Conservation (phyloP, 2,888 invertebrate genomes). For the Hybos culiciformis region DNA sequence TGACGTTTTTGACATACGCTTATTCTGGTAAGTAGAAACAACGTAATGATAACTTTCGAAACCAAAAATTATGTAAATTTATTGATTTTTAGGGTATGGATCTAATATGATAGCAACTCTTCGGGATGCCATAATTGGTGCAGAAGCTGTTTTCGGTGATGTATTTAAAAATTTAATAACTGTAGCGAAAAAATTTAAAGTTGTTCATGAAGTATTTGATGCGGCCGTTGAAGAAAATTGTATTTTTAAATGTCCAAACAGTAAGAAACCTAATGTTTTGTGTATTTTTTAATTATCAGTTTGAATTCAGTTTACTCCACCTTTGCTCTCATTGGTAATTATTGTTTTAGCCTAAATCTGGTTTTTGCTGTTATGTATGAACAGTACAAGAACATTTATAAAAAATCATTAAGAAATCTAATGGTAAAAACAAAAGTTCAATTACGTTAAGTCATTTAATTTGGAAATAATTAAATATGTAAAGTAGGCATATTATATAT, state of each 20-base stretch:
- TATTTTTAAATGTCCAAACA: slow-evolving; percentile 57
- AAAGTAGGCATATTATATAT: no score
- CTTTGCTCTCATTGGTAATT: slow-evolving; percentile 12
- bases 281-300: slow-evolving; percentile 17
- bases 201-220: slow-evolving; percentile 67
- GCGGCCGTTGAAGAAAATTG: slow-evolving; percentile 77
- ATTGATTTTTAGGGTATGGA: no score
- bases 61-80: no score
- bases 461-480: no score
- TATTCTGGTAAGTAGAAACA: no score
- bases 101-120: slow-evolving; percentile 58
- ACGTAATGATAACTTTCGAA: no score
- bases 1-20: slow-evolving; percentile 66
- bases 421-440: no score
- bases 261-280: slow-evolving; percentile 34
- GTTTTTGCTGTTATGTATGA: no score
- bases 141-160: slow-evolving; percentile 68
- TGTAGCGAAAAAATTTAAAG: slow-evolving; percentile 58
- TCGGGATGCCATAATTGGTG: slow-evolving; percentile 64
- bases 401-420: no score
- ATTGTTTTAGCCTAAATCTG: not conserved
- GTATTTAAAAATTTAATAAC: slow-evolving; percentile 59
- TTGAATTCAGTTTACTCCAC: slow-evolving; percentile 7
- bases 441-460: no score
- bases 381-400: no score